phyloP scores from a whole-genome alignment of 2,888 invertebrate species.

The Tenthredo scrophulariae region DNA sequence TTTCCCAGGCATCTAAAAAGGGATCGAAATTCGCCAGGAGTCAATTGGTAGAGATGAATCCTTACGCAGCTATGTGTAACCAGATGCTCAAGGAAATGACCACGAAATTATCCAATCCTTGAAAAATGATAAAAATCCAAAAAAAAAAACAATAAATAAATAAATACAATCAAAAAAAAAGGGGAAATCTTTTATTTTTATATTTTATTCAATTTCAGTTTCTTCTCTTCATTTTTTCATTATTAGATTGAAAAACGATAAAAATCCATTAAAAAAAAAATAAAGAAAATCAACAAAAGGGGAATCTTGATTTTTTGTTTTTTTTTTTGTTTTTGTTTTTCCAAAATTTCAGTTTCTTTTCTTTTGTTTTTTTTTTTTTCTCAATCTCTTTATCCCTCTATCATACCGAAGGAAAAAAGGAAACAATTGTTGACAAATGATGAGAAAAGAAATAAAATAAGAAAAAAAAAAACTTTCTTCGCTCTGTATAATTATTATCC shows the following conservation, averaged over 20 bases:
- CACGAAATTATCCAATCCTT: conserved; percentile 73
- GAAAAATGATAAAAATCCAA: neutral
- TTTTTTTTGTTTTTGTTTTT: no score
- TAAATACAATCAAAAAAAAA: no score
- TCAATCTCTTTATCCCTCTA: neutral
- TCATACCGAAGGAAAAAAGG: neutral
- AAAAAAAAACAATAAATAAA: neutral
- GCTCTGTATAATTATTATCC: neutral
- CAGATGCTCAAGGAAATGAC: conserved; percentile 93
- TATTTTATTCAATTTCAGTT: neutral
- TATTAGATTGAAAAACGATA: no score
- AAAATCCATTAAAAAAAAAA: no score
- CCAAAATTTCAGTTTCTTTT: neutral
- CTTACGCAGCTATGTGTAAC: conserved; percentile 97
- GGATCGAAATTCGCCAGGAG: conserved; percentile 94
- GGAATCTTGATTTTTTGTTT: no score
- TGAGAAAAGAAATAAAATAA: neutral
- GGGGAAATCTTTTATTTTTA: neutral
- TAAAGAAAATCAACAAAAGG: no score
- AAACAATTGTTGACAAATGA: neutral
- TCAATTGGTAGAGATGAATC: conserved; percentile 92
- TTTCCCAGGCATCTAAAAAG: conserved; percentile 87
- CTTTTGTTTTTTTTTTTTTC: neutral
- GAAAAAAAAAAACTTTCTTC: neutral
- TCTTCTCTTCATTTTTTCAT: no score